Evolutionary conservation across 2,888 invertebrate species (phyloP).

Genomic region (Globia sparganii): DNA sequence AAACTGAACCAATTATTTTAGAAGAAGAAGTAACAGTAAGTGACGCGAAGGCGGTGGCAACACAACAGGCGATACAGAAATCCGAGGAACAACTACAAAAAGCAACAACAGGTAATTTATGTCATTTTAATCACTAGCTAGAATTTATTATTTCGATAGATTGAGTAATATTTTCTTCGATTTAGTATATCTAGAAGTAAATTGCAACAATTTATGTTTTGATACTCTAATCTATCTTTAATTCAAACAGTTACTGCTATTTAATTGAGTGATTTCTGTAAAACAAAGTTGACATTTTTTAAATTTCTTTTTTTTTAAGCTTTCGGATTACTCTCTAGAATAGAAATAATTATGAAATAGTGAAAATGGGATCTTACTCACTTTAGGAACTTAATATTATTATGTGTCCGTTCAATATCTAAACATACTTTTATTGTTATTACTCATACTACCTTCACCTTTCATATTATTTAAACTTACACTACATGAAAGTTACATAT

Average conservation of each 20-base stretch:
- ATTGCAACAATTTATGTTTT: background rate
- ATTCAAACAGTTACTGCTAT: background rate
- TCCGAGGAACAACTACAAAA: constrained; percentile 17
- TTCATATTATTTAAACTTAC: constrained; percentile 6
- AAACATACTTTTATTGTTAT: background rate
- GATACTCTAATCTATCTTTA: background rate
- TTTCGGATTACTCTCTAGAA: background rate
- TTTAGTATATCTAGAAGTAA: background rate
- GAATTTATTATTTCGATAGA: background rate
- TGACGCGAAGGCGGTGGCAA: constrained; percentile 4
- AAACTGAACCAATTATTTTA: constrained; percentile 7
- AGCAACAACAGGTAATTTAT: constrained; percentile 51
- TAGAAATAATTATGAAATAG: background rate
- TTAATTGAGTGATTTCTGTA: too few species aligned
- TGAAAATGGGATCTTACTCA: background rate
- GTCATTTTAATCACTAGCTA: background rate
- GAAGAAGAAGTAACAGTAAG: constrained; percentile 31
- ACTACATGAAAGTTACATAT: constrained; percentile 58
- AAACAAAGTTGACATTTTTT: background rate
- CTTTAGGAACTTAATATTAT: background rate
- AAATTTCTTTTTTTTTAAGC: background rate
- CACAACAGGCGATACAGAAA: constrained; percentile 7
- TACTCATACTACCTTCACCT: background rate
- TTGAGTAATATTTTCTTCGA: background rate
- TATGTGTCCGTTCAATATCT: background rate